Base-by-base conservation (phyloP, 2,888 invertebrate genomes). In the Tyria jacobaeae region DNA sequence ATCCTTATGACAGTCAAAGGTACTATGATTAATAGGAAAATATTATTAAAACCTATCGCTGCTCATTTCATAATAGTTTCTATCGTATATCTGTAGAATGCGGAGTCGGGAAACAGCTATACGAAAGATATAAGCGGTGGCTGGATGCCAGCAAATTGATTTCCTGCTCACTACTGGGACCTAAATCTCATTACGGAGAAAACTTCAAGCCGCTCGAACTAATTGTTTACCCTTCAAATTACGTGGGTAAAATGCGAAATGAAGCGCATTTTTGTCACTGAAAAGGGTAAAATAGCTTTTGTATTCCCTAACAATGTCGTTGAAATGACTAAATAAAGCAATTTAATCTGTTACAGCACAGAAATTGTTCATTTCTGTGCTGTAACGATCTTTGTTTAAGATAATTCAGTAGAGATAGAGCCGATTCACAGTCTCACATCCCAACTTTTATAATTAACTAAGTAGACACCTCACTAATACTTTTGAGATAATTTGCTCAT, bases 361-460 rank as follows among this genome's bases (percentile, higher is more conserved):
- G 80, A 83, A 85, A 86, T 85, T 86, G 86, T 85, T 86, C 84
- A 87, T 87, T 87, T 81, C 80, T 78, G 79, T 75, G 82, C 77
- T 78, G 79, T 83, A 83, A 89, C 82, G 79, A 82, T 84, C 84
- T 89, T 89, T 90, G 86, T 85, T 90, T 84, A 85, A 85, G 82
- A 83, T 82, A 80, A 82, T 87, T 80, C 76, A 77, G 77, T 68
- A 70, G 70, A 75, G 79, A 67, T 67, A 68, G 72, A 63, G 70
- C 71, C 71, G 4, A 44, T 12, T 51, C 73, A 47, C 60, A 55
- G 44, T 14, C 56, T 14, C 70, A 75, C 74, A 66, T 74, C 68
- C 35, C 55, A 64, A 66, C 57, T 65, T 73, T 72, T 68, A 74
- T 66, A 68, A 52, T 39, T 27, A 60, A 74, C 59, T 51, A 24